Base-by-base conservation (phyloP, 1,140 invertebrate species). In the Asbolus verrucosus region DNA sequence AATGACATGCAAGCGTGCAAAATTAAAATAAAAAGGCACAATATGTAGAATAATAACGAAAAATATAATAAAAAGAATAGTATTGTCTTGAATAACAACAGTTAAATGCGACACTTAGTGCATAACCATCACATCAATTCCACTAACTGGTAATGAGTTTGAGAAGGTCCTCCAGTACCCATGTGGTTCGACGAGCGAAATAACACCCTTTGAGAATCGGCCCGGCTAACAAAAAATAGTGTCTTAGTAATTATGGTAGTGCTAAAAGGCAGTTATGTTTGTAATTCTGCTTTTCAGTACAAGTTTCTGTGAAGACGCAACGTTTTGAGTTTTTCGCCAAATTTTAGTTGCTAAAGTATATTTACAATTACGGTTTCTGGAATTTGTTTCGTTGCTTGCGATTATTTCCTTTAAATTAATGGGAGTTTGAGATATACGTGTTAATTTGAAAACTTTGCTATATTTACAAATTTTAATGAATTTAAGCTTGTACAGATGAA, bases 121-220 rank as follows among this genome's bases (percentile, higher is more conserved):
- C 39, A 21, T 39, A 62, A 62, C 36, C 59, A 66, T 36, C 54
- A 68, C 46, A 67, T 63, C 33, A 38, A 67, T 66, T 31, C 66
- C 27, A 82, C 79, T 81, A 78, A 81, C 79, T 78, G 79, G 71
- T 75, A 79, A 75, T 79, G 78, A n/a, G n/a, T n/a, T n/a, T n/a
- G n/a, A 62, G 77, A 77, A 61, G 80, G 71, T 70, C 78, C 77
- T 75, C 75, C 75, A 50, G 79, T 74, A 54, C 77, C 73, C 87
- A 90, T 87, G 83, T 90, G 90, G 84, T 90, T 91, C 77, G 87
- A 85, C 75, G 87, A 85, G 81, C 86, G 85, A 85, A 89, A 91
- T 81, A 91, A 83, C 77, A 91, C 89, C 77, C 90, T 85, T 82
- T 90, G 89, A 68, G 85, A 87, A 81, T 91, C 89, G 78, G 85